Percentiles rank a stretch among this genome's conserved stretches.
phyloP scores from a whole-genome alignment of 2,113 vertebrate genomes.

The Ailurus styani region DNA sequence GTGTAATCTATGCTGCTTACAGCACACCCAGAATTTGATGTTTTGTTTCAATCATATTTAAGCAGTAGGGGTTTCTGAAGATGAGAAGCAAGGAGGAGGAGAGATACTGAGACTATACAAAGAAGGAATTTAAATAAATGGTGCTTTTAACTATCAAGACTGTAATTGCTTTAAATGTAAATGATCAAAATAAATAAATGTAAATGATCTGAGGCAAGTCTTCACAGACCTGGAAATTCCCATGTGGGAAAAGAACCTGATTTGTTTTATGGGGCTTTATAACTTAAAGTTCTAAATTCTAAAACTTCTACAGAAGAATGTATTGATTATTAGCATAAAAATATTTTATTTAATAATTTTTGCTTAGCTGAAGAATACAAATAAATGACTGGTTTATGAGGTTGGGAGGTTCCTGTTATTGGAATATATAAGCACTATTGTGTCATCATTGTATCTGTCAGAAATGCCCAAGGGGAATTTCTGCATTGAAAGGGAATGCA shows the following conservation, averaged over 20 bases:
- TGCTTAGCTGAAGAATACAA: neutral
- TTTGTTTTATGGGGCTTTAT: neutral
- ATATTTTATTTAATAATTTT: neutral
- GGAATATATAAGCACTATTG: neutral
- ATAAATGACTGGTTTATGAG: neutral
- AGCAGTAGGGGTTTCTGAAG: neutral
- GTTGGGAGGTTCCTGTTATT: neutral
- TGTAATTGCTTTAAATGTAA: neutral
- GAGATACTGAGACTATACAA: neutral
- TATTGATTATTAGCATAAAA: neutral
- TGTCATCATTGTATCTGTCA: neutral
- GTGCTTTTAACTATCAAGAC: neutral
- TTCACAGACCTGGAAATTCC: neutral
- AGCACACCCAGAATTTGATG: neutral
- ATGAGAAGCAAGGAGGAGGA: neutral
- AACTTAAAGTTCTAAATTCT: slow-evolving; percentile 1
- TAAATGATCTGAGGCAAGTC: neutral
- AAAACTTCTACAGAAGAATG: neutral
- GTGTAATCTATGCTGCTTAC: neutral
- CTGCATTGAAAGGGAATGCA: neutral
- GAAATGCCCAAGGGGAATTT: neutral
- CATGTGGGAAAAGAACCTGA: neutral
- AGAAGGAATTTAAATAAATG: neutral
- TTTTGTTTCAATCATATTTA: neutral
- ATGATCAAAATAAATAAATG: neutral